Conservation (phyloP, 2,888 invertebrate genomes). For the Agriopis aurantiaria region DNA sequence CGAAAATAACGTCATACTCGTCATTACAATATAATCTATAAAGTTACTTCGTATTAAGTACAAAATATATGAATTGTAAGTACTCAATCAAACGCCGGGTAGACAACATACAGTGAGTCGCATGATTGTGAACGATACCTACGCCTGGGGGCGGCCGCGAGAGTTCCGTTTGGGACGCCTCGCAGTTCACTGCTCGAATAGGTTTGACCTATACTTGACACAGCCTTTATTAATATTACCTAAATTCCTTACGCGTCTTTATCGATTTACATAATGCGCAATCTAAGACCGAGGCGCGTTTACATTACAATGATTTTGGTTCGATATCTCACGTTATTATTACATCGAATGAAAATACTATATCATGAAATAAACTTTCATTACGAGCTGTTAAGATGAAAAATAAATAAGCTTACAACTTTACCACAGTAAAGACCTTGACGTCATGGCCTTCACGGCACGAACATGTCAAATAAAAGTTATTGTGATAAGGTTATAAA, state of each 20-base stretch:
- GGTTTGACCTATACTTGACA: slow-evolving; percentile 70
- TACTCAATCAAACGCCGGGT: slow-evolving; percentile 53
- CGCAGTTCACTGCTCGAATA: slow-evolving; percentile 55
- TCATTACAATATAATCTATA: slow-evolving; percentile 81
- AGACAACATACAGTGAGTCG: slow-evolving; percentile 40
- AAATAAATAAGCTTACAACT: slow-evolving; percentile 28
- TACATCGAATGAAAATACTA: slow-evolving; percentile 15
- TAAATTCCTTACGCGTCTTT: slow-evolving; percentile 56
- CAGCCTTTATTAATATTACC: slow-evolving; percentile 72
- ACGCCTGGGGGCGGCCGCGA: slow-evolving; percentile 4
- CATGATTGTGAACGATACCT: slow-evolving; percentile 32
- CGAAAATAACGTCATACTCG: slow-evolving; percentile 80
- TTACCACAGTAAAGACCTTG: slow-evolving; percentile 20
- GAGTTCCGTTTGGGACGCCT: slow-evolving; percentile 33
- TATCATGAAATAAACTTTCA: slow-evolving; percentile 21
- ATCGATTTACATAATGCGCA: slow-evolving; percentile 49
- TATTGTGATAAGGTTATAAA: slow-evolving; percentile 34
- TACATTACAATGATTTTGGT: slow-evolving; percentile 26
- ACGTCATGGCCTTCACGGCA: slow-evolving; percentile 1
- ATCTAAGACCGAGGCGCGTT: slow-evolving; percentile 40
- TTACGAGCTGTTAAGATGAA: slow-evolving; percentile 21
- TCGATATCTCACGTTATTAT: slow-evolving; percentile 26
- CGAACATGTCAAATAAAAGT: slow-evolving; percentile 18
- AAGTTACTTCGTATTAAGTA: slow-evolving; percentile 80
- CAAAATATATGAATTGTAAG: slow-evolving; percentile 70